Evolutionary conservation across 2,888 invertebrate genomes (phyloP), one percentile per base, ranked within the genome.

Genomic region (Cheilosia vulpina): DNA sequence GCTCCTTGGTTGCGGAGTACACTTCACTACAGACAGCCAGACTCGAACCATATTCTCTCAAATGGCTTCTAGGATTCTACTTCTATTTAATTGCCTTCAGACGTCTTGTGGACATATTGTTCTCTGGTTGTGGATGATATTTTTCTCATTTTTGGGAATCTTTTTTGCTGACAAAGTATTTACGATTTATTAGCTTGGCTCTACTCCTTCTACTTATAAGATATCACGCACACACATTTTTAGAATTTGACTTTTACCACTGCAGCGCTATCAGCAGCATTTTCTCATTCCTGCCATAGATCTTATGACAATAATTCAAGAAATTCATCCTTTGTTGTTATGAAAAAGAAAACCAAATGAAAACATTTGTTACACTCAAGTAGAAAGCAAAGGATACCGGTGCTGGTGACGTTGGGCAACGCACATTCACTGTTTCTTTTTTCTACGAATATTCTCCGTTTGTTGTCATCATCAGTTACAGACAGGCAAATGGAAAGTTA

Each of bases 131-230:
- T 6, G 11, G 50, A 17, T 21, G 9, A 21, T 50, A 2, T 13
- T 50, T 57, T 71, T 57, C 45, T 41, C 11, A 19, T 6, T 71
- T 71, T 63, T 55, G 77, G 13, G 38, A 24, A 58, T 58, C 21
- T 24, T 65, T 65, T 72, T 65, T 45, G 57, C 72, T 72, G 72
- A 79, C 65, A 52, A 65, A 65, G 58, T 50, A 31, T 27, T 50
- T 71, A 34, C 27, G 47, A 69, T 77, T 50, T 63, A 65, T 55
- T 68, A 45, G 55, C 15, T 7, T 41, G 34, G n/a, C 41, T 27
- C 52, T 66, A 50, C 21, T 38, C 38, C 38, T 38, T 38, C 9
- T 21, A 52, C 19, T 62, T 68, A 34, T 31, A 31, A 52, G 9
- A 4, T 45, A 0, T n/a, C 9, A 43, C 41, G n/a, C 43, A 62